Conservation (phyloP, 2,797 vertebrate genomes). For the Phoxinus dragarum region DNA sequence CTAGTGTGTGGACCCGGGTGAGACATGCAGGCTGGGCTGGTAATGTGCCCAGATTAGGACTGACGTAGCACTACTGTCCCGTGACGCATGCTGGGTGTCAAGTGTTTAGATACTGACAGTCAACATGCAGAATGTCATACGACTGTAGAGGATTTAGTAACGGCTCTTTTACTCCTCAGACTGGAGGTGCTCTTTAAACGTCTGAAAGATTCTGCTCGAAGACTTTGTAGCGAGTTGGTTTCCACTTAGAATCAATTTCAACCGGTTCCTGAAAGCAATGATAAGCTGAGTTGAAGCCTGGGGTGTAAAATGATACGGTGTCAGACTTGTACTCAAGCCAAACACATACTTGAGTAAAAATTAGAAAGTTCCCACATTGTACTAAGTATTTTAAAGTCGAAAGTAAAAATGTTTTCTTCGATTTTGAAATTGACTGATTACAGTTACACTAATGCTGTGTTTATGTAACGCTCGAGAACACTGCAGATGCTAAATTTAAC, state of each 20-base stretch:
- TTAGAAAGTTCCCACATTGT: not conserved
- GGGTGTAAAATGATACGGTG: not conserved
- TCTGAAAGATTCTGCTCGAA: not conserved
- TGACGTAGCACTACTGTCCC: slow-evolving; percentile 69
- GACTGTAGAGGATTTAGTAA: slow-evolving; percentile 56
- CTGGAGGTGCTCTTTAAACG: slow-evolving; percentile 64
- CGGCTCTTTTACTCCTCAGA: slow-evolving; percentile 58
- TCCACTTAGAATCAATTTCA: not conserved
- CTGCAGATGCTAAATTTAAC: not conserved
- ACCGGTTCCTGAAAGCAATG: not conserved
- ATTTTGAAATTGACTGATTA: not conserved
- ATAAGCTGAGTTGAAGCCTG: not conserved
- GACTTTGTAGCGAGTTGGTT: not conserved
- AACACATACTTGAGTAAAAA: not conserved
- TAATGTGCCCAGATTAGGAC: slow-evolving; percentile 73
- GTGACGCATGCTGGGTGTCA: slow-evolving; percentile 76
- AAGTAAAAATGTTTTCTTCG: not conserved
- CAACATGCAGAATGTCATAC: slow-evolving; percentile 73
- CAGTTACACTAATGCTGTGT: not conserved
- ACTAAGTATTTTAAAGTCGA: not conserved
- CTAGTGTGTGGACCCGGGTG: not conserved
- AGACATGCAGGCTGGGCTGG: slow-evolving; percentile 17
- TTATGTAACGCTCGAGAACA: not conserved
- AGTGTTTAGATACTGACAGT: slow-evolving; percentile 67
- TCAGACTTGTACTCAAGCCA: not conserved